Conservation (phyloP, 2,113 vertebrate species). For the Bubo blakistoni region DNA sequence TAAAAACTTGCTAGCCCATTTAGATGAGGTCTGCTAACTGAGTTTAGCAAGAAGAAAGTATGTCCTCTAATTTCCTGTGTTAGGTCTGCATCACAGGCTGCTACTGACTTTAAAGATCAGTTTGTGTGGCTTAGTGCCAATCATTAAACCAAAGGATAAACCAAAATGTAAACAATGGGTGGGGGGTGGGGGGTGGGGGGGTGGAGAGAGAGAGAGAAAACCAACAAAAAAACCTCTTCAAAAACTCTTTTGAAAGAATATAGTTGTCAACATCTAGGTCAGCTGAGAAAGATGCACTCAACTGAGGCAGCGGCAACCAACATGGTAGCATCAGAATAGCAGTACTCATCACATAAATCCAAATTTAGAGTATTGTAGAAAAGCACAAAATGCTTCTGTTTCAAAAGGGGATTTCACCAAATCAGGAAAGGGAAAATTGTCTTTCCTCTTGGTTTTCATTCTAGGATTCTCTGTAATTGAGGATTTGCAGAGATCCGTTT, state of each 20-base stretch:
- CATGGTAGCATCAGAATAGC: accelerated
- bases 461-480: background rate
- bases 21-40: background rate
- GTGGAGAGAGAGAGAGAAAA: background rate
- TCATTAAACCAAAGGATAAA: background rate
- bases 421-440: background rate
- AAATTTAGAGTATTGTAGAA: background rate
- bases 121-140: background rate
- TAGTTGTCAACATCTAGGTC: background rate
- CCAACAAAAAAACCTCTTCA: background rate
- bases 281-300: background rate
- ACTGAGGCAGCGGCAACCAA: background rate
- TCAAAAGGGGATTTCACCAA: background rate
- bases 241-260: background rate
- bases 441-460: background rate
- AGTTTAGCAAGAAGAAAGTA: background rate
- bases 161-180: background rate
- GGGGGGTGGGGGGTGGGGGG: no score
- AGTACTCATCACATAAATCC: background rate
- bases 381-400: background rate
- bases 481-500: background rate
- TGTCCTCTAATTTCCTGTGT: background rate
- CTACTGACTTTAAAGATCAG: background rate
- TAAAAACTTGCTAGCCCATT: background rate
- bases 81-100: background rate